A percentile compares a stretch with the other conserved stretches of the same genome.
phyloP scores from a whole-genome alignment of 2,113 vertebrate genomes.

The Oxyruncus cristatus region DNA sequence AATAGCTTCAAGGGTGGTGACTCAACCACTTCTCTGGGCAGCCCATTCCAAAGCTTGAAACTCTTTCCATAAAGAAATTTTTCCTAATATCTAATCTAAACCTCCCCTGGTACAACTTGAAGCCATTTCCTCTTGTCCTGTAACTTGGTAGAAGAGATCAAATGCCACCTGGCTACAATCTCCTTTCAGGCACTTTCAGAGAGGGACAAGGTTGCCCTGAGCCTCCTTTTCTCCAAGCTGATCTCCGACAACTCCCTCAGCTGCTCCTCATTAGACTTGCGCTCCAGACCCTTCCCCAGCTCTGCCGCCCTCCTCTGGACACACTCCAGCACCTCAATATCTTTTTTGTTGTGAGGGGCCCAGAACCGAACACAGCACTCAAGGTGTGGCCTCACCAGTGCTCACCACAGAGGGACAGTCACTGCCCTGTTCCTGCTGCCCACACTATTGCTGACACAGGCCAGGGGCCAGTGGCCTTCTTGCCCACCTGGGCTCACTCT shows the following conservation, averaged over 20 bases:
- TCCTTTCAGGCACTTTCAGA: not conserved
- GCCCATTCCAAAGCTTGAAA: not conserved
- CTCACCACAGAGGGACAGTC: not conserved
- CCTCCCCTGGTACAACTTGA: not conserved
- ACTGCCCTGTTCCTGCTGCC: not conserved
- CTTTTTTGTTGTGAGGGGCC: not conserved
- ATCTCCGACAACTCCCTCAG: not conserved
- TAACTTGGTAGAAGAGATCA: not conserved
- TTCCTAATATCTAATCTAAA: not conserved
- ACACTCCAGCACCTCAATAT: not conserved
- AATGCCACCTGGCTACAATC: not conserved
- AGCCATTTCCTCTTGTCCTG: not conserved
- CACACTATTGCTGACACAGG: not conserved
- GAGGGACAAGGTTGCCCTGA: not conserved
- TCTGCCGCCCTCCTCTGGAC: rapidly evolving
- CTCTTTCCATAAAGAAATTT: not conserved
- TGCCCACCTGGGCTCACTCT: not conserved
- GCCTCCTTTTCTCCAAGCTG: not conserved
- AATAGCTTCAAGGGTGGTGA: not conserved
- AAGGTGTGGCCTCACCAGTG: not conserved
- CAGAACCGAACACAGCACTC: not conserved
- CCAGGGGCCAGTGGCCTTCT: not conserved
- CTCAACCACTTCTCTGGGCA: not conserved
- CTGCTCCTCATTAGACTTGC: not conserved
- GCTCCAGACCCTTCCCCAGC: not conserved